A percentile compares a stretch with the other conserved stretches of the same genome.
These are phyloP conservation scores for Gonioctena quinquepunctata DNA, from an alignment of 1,140 invertebrate species.

Conservation along the genomic window DNA sequence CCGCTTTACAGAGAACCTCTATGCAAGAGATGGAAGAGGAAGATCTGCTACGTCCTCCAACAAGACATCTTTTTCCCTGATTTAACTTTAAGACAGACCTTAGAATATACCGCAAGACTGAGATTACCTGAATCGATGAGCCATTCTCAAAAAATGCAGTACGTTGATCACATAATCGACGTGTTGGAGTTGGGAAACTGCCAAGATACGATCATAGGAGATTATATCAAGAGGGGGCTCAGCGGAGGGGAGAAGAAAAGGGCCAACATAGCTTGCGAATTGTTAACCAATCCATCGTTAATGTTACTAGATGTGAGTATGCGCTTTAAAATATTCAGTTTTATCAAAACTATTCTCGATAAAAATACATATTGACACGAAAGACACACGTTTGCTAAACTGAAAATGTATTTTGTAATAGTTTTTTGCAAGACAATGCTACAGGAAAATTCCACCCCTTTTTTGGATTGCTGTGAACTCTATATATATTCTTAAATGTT, in stretches of 20 bases:
- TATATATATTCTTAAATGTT: too few relatives aligned
- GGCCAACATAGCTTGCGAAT: conserved; percentile 84
- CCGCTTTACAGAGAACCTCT: conserved; percentile 61
- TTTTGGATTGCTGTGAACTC: too few relatives aligned
- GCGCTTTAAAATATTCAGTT: not conserved
- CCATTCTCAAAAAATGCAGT: conserved; percentile 74
- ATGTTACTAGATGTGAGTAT: conserved; percentile 83
- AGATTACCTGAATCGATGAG: conserved; percentile 77
- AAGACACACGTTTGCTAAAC: too few relatives aligned
- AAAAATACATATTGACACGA: too few relatives aligned
- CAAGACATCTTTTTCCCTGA: conserved; percentile 85
- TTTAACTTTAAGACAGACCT: conserved; percentile 78
- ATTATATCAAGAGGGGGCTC: conserved; percentile 75
- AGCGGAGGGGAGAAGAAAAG: conserved; percentile 88
- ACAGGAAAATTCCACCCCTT: too few relatives aligned
- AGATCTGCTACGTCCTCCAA: conserved; percentile 84
- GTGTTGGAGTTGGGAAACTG: conserved; percentile 76
- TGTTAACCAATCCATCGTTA: conserved; percentile 81
- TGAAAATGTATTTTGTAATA: too few relatives aligned
- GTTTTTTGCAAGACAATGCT: too few relatives aligned
- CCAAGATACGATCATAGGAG: conserved; percentile 83
- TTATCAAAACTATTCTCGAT: too few relatives aligned
- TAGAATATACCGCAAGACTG: conserved; percentile 74
- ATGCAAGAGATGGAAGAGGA: conserved; percentile 74
- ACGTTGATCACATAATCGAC: conserved; percentile 81